Evolutionary conservation across 2,888 invertebrate genomes (phyloP).

Genomic region (Erebia palarica): DNA sequence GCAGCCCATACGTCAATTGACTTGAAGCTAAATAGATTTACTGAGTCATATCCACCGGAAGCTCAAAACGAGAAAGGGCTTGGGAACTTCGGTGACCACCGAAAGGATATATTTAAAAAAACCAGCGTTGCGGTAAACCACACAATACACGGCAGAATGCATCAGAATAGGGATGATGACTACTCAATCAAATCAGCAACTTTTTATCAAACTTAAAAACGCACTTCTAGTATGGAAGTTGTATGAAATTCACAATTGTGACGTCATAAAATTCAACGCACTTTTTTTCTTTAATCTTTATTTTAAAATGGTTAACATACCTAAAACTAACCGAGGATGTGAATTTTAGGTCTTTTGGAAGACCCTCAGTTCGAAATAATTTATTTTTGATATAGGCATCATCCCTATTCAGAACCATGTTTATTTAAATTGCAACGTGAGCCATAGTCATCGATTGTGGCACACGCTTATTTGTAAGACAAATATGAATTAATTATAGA

Average conservation of each 20-base stretch:
- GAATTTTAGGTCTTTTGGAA: no score
- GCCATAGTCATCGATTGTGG: background rate
- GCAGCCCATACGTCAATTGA: background rate
- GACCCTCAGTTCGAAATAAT: no score
- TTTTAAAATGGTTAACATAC: no score
- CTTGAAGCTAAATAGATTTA: background rate
- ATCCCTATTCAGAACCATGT: background rate
- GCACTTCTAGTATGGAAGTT: no score
- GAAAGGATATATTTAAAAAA: constrained; percentile 15
- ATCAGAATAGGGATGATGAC: no score
- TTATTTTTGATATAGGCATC: no score
- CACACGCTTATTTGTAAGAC: background rate
- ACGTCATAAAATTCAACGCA: no score
- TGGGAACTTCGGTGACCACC: constrained; percentile 6
- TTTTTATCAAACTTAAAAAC: no score
- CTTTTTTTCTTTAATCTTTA: no score
- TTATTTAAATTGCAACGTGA: background rate
- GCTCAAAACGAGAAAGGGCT: background rate
- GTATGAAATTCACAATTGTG: no score
- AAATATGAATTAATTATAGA: background rate
- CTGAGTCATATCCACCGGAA: constrained; percentile 1
- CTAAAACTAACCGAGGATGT: no score
- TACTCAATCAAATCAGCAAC: no score
- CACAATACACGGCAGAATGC: background rate
- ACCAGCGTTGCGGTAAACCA: constrained; percentile 12